Percentiles rank a stretch among this genome's conserved stretches.
Evolutionary conservation across 2,888 invertebrate species (phyloP).

Genomic region (Lycia hirtaria): DNA sequence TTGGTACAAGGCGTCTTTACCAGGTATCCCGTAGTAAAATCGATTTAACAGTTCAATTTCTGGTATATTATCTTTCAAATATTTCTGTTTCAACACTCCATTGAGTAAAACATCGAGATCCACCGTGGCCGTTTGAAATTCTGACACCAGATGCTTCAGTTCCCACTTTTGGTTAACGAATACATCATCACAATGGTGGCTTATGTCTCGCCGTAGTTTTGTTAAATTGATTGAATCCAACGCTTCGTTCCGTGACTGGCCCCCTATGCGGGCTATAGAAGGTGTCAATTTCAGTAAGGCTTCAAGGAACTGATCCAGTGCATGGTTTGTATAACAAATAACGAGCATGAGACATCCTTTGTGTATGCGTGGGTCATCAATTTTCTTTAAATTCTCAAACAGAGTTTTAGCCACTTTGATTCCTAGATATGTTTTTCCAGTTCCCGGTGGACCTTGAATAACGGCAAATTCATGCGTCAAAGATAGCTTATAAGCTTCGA

Average conservation of each 20-base stretch:
- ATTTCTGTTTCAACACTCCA: slow-evolving; percentile 53
- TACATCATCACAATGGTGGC: slow-evolving; percentile 29
- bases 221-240: slow-evolving; percentile 73
- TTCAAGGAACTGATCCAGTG: slow-evolving; percentile 93
- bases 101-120: slow-evolving; percentile 54
- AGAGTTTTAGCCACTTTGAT: slow-evolving; percentile 89
- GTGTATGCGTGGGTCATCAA: too few species aligned
- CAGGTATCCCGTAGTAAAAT: slow-evolving; percentile 41
- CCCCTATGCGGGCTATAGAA: slow-evolving; percentile 88
- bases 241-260: slow-evolving; percentile 85
- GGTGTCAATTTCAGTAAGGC: slow-evolving; percentile 85
- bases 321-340: slow-evolving; percentile 94
- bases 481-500: slow-evolving; percentile 87
- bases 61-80: slow-evolving; percentile 40
- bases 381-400: slow-evolving; percentile 79
- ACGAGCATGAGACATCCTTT: slow-evolving; percentile 88
- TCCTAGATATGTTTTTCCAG: slow-evolving; percentile 93
- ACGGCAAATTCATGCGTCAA: slow-evolving; percentile 89
- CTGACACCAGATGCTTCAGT: slow-evolving; percentile 45
- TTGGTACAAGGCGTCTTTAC: slow-evolving; percentile 49
- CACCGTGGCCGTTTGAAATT: slow-evolving; percentile 51
- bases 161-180: slow-evolving; percentile 50
- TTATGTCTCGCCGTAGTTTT: slow-evolving; percentile 54
- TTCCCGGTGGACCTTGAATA: slow-evolving; percentile 95
- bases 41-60: slow-evolving; percentile 42